phyloP scores from a whole-genome alignment of 2,888 invertebrate genomes.

The Spatulosminthurus flaviceps region DNA sequence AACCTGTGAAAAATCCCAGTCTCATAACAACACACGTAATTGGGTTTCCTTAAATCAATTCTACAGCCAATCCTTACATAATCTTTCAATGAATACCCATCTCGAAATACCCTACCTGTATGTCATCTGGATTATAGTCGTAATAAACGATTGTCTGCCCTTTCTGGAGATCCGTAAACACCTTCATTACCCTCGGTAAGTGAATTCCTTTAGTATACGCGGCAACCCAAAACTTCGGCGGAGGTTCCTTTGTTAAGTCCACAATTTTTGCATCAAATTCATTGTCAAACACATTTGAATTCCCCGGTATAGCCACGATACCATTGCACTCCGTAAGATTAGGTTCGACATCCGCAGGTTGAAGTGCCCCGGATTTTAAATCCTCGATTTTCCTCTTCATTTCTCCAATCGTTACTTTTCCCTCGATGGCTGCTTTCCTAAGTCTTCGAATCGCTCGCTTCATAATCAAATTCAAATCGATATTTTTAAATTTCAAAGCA shows the following conservation, averaged over 20 bases:
- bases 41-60: no score
- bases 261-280: neutral
- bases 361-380: neutral
- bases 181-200: slow-evolving; percentile 9
- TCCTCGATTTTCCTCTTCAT: slow-evolving; percentile 7
- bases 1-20: neutral
- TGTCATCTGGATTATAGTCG: neutral
- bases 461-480: no score
- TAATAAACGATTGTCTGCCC: slow-evolving; percentile 6
- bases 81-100: no score
- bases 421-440: neutral
- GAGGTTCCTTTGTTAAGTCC: slow-evolving; percentile 39
- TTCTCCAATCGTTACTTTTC: neutral
- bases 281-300: neutral
- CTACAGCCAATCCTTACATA: no score
- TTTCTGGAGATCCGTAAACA: neutral
- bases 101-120: neutral
- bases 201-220: slow-evolving; percentile 9
- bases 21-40: neutral
- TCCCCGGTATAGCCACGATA: neutral
- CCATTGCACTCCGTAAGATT: neutral
- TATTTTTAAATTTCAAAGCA: no score
- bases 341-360: neutral
- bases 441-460: slow-evolving; percentile 24
- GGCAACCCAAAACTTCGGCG: slow-evolving; percentile 25